phyloP scores from a whole-genome alignment of 2,797 vertebrate species.

The Protosalanx chinensis region DNA sequence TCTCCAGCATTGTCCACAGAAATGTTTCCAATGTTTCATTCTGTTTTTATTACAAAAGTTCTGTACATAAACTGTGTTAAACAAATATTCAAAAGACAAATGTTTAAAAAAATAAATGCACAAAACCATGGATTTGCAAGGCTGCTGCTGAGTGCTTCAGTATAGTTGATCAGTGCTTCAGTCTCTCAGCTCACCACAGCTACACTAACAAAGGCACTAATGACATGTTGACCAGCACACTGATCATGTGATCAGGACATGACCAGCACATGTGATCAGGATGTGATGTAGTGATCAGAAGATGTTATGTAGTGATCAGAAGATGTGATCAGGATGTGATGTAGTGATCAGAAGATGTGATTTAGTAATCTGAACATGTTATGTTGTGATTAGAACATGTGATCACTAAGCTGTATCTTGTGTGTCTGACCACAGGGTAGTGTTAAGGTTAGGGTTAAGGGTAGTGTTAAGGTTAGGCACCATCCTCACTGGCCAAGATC shows the following conservation, averaged over 20 bases:
- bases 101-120: constrained; percentile 51
- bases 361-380: no score
- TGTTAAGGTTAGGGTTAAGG: constrained; percentile 38
- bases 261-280: no score
- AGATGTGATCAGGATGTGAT: no score
- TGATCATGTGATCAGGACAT: no score
- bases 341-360: no score
- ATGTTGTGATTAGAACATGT: no score
- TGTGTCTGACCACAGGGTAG: not conserved
- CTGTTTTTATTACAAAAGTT: constrained; percentile 75
- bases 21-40: constrained; percentile 39
- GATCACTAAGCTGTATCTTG: not conserved
- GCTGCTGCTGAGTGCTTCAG: no score
- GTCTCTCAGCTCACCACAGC: no score
- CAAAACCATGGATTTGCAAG: constrained; percentile 53
- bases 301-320: no score
- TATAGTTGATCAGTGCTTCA: no score
- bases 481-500: constrained; percentile 37
- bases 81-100: constrained; percentile 30
- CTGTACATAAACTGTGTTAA: constrained; percentile 64
- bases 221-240: constrained; percentile 26
- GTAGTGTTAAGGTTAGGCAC: constrained; percentile 42
- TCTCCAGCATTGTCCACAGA: constrained; percentile 23
- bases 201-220: constrained; percentile 59
- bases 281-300: no score